Percentiles rank a stretch among this genome's conserved stretches.
Conservation (phyloP, 2,888 invertebrate genomes). For the Hypsopygia costalis region DNA sequence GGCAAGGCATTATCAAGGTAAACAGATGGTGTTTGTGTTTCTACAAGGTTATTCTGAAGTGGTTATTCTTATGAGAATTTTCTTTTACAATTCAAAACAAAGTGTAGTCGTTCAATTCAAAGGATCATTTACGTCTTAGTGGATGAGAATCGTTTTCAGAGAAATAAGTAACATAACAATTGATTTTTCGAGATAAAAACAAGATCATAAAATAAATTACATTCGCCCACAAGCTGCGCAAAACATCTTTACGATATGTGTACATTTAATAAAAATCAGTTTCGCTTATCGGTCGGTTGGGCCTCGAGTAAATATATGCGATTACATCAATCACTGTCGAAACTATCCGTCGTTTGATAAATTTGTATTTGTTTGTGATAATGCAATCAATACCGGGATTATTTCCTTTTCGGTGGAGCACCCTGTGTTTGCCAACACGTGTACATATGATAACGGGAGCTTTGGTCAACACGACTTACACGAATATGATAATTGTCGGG, state of each 20-base stretch:
- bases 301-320: constrained; percentile 18
- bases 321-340: constrained; percentile 53
- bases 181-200: too few species aligned
- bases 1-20: too few species aligned
- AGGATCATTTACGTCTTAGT: too few species aligned
- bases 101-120: too few species aligned
- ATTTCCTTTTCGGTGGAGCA: constrained; percentile 45
- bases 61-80: too few species aligned
- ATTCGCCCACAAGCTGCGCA: too few species aligned
- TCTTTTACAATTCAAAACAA: too few species aligned
- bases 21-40: too few species aligned
- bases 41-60: too few species aligned
- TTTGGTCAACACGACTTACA: constrained; percentile 23
- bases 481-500: constrained; percentile 13
- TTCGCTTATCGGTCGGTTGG: constrained; percentile 16
- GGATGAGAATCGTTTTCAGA: too few species aligned
- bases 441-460: constrained; percentile 32
- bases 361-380: constrained; percentile 44
- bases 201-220: too few species aligned
- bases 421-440: constrained; percentile 60
- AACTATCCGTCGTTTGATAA: constrained; percentile 20
- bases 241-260: background rate
- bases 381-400: constrained; percentile 60
- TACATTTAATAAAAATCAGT: constrained; percentile 22
- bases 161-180: too few species aligned